A percentile compares a stretch with the other conserved stretches of the same genome.
These are phyloP conservation scores for Diorhabda carinulata DNA, from an alignment of 1,140 invertebrate species.

Conservation along the genomic window DNA sequence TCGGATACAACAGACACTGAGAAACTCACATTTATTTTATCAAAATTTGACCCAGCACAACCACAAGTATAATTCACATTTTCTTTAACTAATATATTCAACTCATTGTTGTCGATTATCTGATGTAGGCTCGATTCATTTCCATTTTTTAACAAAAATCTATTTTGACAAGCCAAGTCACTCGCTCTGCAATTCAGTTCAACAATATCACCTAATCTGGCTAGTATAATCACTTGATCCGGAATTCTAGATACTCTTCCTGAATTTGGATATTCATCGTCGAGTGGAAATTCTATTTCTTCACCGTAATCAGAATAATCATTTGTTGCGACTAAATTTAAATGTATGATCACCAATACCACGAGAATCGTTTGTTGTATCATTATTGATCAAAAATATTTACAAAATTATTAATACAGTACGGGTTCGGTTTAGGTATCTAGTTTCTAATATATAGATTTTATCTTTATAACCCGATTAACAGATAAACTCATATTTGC, in stretches of 20 bases:
- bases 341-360: no score
- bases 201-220: neutral
- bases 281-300: neutral
- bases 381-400: no score
- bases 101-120: neutral
- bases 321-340: neutral
- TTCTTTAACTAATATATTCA: neutral
- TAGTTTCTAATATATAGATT: no score
- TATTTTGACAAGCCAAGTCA: neutral
- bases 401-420: no score
- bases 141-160: neutral
- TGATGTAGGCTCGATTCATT: neutral
- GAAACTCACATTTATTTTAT: neutral
- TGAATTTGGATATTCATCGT: neutral
- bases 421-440: no score
- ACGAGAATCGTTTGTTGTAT: no score
- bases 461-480: no score
- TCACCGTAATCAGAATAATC: neutral
- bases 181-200: neutral
- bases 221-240: neutral
- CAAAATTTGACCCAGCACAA: neutral
- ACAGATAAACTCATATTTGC: no score
- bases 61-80: neutral
- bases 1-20: no score
- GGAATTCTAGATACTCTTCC: neutral